Percentiles rank a stretch among this genome's conserved stretches.
Evolutionary conservation across 2,113 vertebrate genomes (phyloP).

Genomic region (Acrocephalus arundinaceus): DNA sequence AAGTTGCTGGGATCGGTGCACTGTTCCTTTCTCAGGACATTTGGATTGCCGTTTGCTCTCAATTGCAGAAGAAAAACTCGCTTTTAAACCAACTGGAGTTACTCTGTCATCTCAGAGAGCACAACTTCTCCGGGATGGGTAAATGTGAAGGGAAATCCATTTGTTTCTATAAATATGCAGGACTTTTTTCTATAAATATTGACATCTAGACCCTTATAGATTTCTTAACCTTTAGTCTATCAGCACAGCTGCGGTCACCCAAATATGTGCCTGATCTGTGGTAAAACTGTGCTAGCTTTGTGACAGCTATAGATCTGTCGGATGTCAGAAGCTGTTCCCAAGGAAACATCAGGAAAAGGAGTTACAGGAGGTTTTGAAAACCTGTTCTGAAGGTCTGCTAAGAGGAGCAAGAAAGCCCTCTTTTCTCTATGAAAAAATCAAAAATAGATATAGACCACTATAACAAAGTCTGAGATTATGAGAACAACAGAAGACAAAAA

Average conservation of each 20-base stretch:
- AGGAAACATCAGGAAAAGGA: slow-evolving; percentile 36
- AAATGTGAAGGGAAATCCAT: slow-evolving; percentile 65
- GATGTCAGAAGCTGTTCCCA: slow-evolving; percentile 17
- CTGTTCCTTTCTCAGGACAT: slow-evolving; percentile 56
- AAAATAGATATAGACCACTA: neutral
- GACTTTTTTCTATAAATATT: slow-evolving; percentile 52
- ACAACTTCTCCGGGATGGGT: neutral
- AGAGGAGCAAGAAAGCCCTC: neutral
- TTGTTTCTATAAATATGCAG: slow-evolving; percentile 56
- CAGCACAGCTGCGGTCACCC: slow-evolving; percentile 8
- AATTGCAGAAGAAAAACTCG: neutral
- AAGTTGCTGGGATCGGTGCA: slow-evolving; percentile 35
- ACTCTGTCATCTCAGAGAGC: neutral
- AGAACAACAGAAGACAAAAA: neutral
- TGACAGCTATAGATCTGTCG: slow-evolving; percentile 40
- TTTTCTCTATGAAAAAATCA: neutral
- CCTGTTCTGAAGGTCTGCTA: neutral
- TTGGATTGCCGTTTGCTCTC: slow-evolving; percentile 4
- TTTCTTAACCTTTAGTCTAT: slow-evolving; percentile 55
- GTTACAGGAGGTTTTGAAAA: slow-evolving; percentile 36
- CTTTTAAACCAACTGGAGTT: slow-evolving; percentile 18
- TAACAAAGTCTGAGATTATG: neutral
- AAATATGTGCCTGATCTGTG: slow-evolving; percentile 19
- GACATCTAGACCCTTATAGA: slow-evolving; percentile 34
- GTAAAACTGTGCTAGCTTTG: slow-evolving; percentile 44